Base-by-base conservation (phyloP, 2,888 invertebrate genomes). In the Dexiosoma caninum region DNA sequence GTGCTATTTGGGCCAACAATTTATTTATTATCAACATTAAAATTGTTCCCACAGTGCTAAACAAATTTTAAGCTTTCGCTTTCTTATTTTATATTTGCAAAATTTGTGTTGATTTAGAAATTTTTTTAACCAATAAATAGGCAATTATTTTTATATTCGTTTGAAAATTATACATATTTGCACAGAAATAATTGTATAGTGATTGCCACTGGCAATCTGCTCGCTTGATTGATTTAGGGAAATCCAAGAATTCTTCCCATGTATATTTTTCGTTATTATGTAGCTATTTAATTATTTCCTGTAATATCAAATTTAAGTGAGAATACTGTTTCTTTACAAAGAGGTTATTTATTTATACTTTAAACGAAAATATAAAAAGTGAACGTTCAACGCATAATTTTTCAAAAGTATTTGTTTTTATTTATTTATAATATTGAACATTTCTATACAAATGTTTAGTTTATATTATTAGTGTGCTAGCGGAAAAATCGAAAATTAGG, bases 361-460 rank as follows among this genome's bases (percentile, higher is more conserved):
- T 32, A 53, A 72, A 59, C 27, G 19, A 67, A 62, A 66, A 69
- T 66, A 67, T 27, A 49, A 55, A 49, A 78, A 69, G 27, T 7
- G n/a, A 66, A 80, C 57, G 46, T 74, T 78, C 51, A 71, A 76
- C 80, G 80, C 76, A 80, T 80, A 80, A 74, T 66, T 70, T 75
- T 49, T 71, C 21, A 51, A 80, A 67, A 71, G 60, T 74, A 74
- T 74, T 74, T 74, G 66, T 67, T 69, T 76, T 77, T 71, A 49
- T 74, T 74, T 78, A 69, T 79, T 74, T 70, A 64, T 51, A 44
- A 42, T 46, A 55, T 44, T 10, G 46, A 71, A 71, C 71, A 72
- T 78, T 72, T 72, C 67, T 78, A 69, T 72, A 78, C 60, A 72
- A 72, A 67, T 77, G 76, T 77, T 77, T 67, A 62, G 23, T 53